Conservation (phyloP, 2,797 vertebrate species). For the Phoeniculus purpureus region DNA sequence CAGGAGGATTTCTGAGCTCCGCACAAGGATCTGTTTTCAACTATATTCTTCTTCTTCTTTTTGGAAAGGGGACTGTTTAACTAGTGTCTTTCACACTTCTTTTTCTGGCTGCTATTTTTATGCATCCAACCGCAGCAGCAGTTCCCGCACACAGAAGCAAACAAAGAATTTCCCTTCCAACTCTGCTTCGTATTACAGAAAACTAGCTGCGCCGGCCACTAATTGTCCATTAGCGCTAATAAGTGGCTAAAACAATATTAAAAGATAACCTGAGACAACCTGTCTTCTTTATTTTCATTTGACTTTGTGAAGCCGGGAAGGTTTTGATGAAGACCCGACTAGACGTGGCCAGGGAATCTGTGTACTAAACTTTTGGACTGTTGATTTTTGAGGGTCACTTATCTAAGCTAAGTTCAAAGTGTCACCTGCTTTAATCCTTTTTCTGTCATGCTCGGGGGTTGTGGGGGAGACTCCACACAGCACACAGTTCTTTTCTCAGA, state of each 20-base stretch:
- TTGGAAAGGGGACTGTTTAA: slow-evolving; percentile 44
- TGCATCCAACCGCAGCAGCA: slow-evolving; percentile 25
- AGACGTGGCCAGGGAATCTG: slow-evolving; percentile 71
- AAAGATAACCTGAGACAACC: slow-evolving; percentile 72
- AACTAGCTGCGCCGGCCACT: slow-evolving; percentile 53
- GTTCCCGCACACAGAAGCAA: slow-evolving; percentile 55
- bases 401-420: slow-evolving; percentile 79
- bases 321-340: slow-evolving; percentile 72
- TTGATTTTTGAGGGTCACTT: slow-evolving; percentile 78
- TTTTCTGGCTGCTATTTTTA: slow-evolving; percentile 63
- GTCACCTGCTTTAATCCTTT: slow-evolving; percentile 76
- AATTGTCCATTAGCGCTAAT: slow-evolving; percentile 75
- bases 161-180: slow-evolving; percentile 41
- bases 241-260: slow-evolving; percentile 75
- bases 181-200: slow-evolving; percentile 31
- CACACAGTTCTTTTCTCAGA: not conserved
- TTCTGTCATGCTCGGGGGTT: slow-evolving; percentile 56
- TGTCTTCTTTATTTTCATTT: slow-evolving; percentile 70
- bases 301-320: slow-evolving; percentile 56
- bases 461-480: slow-evolving; percentile 51
- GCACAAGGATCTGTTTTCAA: slow-evolving; percentile 51
- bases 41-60: slow-evolving; percentile 21
- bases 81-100: slow-evolving; percentile 46
- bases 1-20: slow-evolving; percentile 36
- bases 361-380: slow-evolving; percentile 78